Evolutionary conservation across 2,113 vertebrate genomes (phyloP).

Genomic region (Fregata magnificens): DNA sequence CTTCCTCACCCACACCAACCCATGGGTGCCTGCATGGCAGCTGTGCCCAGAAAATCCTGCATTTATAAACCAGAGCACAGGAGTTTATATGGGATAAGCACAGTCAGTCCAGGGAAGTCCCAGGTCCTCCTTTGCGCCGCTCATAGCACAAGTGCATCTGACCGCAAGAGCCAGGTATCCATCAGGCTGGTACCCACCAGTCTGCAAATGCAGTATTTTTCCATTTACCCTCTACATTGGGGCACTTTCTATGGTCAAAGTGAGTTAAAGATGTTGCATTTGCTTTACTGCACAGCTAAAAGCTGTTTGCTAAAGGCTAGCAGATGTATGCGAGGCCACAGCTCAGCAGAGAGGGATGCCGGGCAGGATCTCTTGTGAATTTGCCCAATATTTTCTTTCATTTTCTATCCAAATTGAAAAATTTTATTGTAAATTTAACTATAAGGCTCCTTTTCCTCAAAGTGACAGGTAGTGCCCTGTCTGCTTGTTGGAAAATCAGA

Average conservation of each 20-base stretch:
- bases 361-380: neutral
- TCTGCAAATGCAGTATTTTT: neutral
- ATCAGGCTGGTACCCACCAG: neutral
- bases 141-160: rapidly evolving
- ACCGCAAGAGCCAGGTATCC: neutral
- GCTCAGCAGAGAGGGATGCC: neutral
- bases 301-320: neutral
- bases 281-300: neutral
- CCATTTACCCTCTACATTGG: neutral
- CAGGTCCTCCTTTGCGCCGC: neutral
- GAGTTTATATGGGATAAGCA: neutral
- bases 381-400: neutral
- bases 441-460: neutral
- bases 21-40: rapidly evolving
- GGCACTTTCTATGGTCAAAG: neutral
- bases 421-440: neutral
- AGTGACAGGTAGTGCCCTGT: neutral
- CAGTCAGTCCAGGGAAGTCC: rapidly evolving
- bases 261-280: neutral
- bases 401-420: neutral
- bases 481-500: neutral
- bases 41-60: neutral
- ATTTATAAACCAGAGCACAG: neutral
- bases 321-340: neutral
- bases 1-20: neutral